phyloP scores from a whole-genome alignment of 92 coral and sea anemone genomes.

The Umimayanthus chanpuru region DNA sequence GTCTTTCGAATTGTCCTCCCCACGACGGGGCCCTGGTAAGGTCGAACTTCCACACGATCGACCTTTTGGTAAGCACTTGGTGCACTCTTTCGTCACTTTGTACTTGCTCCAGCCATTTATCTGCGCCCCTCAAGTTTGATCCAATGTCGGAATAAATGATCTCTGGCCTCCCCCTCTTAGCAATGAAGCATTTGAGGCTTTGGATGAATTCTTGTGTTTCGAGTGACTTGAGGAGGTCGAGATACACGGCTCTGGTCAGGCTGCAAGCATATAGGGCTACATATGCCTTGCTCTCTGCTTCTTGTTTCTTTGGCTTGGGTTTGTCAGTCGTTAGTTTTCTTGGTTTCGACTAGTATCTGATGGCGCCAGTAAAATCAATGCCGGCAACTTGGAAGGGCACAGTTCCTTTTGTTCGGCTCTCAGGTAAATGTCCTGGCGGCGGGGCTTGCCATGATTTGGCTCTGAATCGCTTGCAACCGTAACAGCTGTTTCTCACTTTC shows the following conservation, averaged over 20 bases:
- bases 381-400: conserved; percentile 40
- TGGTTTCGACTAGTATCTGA: not conserved
- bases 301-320: conserved; percentile 23
- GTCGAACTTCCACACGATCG: no score
- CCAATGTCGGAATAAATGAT: conserved; percentile 27
- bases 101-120: conserved; percentile 34
- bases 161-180: conserved; percentile 41
- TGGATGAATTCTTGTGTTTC: conserved; percentile 41
- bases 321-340: conserved; percentile 17
- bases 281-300: not conserved
- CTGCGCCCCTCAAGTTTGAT: not conserved
- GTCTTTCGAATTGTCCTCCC: conserved; percentile 33
- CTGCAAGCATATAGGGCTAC: conserved; percentile 29
- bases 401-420: conserved; percentile 19
- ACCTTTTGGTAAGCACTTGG: not conserved
- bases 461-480: not conserved
- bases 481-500: not conserved
- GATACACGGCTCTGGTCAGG: conserved; percentile 43
- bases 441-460: not conserved
- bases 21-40: conserved; percentile 29
- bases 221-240: not conserved
- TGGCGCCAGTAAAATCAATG: not conserved
- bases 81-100: conserved; percentile 41
- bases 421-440: conserved; percentile 6
- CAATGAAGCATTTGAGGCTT: conserved; percentile 44